Evolutionary conservation across 2,888 invertebrate genomes (phyloP), one percentile per base, ranked within the genome.

Genomic region (Lobophora halterata): DNA sequence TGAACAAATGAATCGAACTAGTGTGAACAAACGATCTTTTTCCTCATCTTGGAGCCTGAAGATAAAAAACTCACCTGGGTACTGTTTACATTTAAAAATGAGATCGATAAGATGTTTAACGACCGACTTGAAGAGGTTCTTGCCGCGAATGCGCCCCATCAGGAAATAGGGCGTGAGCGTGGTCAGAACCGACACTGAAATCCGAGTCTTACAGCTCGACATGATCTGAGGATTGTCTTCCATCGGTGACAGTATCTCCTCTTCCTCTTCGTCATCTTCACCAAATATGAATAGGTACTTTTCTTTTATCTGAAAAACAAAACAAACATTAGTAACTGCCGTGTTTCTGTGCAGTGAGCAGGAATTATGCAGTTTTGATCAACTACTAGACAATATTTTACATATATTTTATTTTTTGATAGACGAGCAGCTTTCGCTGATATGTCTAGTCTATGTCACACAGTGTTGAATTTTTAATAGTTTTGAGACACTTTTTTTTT

Each of bases 181-280:
- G 50, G 89, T 88, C 0, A 91, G 89, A n/a, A 92, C 89, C 79
- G 90, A 85, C 9, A 90, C 89, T 1, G 91, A 90, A 40, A 91
- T 89, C 8, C 90, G 78, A 48, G 89, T 88, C 55, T 89, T 89
- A 50, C 89, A 90, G 48, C 89, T 89, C 1, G 70, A 63, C n/a
- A 88, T 53, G 58, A 90, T 87, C 26, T 88, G 86, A 23, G 81
- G 70, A 1, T 85, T 87, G 41, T 88, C 89, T 29, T 88, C 83
- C 18, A 89, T 63, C 1, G 89, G 89, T 3, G 89, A 89, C 23
- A 89, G 61, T 35, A 83, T 71, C 14, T 78, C 83, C 52, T 89
- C 89, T 49, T 89, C 89, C 32, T 88, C 88, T 48, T 89, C 89
- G 52, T 79, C 79, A 33, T 87, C 86, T 28, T 81, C 79, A 1